Conservation (phyloP, 1,140 invertebrate genomes). For the Antheraea pernyi region DNA sequence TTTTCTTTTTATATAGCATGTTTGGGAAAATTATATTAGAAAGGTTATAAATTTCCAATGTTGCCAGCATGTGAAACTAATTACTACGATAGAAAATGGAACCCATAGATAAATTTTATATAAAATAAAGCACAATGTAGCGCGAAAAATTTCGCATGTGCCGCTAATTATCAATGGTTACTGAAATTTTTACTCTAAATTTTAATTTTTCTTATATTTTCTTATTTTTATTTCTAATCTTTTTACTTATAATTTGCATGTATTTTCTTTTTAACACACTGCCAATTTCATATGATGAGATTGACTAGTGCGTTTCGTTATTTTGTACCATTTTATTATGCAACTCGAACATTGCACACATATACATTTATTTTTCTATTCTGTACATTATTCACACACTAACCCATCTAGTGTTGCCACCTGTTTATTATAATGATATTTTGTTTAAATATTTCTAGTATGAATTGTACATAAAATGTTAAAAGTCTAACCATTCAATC, state of each 20-base stretch:
- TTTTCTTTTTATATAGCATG: constrained; percentile 50
- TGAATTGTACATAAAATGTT: too few species aligned
- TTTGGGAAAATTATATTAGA: constrained; percentile 39
- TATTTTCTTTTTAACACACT: constrained; percentile 45
- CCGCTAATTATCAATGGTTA: constrained; percentile 64
- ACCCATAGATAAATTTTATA: constrained; percentile 42
- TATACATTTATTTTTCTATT: constrained; percentile 30
- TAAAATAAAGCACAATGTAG: constrained; percentile 68
- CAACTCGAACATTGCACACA: constrained; percentile 39
- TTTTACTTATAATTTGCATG: constrained; percentile 60
- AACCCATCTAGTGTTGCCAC: constrained; percentile 20
- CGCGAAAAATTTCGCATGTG: constrained; percentile 70
- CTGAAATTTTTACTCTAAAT: constrained; percentile 37
- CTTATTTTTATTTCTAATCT: constrained; percentile 37
- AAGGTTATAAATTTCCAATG: constrained; percentile 32
- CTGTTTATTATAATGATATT: too few species aligned
- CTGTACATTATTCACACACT: constrained; percentile 31
- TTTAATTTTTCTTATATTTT: constrained; percentile 43
- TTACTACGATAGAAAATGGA: constrained; percentile 50
- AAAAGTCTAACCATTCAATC: too few species aligned
- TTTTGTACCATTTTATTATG: constrained; percentile 42
- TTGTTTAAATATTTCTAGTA: too few species aligned
- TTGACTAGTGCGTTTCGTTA: constrained; percentile 19
- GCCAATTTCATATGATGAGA: constrained; percentile 24
- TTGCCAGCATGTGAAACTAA: constrained; percentile 70